Evolutionary conservation across 2,113 vertebrate genomes (phyloP).

Genomic region (Holacanthus passer): DNA sequence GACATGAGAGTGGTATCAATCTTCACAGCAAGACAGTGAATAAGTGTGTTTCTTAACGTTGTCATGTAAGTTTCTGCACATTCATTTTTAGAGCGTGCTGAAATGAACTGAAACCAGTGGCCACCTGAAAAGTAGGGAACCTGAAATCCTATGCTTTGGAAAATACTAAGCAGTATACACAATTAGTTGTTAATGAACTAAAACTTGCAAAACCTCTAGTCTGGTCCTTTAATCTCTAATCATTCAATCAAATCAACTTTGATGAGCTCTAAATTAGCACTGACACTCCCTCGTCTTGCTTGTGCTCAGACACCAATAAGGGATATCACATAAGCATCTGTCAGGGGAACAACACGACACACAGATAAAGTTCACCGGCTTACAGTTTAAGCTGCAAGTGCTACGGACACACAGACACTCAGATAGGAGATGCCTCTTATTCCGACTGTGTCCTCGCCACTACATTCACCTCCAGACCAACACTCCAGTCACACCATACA

Average conservation of each 20-base stretch:
- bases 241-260: background rate
- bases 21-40: background rate
- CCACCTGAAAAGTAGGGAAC: background rate
- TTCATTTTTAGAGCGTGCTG: background rate
- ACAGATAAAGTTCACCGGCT: conserved; percentile 30
- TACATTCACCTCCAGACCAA: conserved; percentile 53
- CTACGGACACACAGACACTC: conserved; percentile 28
- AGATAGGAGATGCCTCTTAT: conserved; percentile 3
- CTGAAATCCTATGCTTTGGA: background rate
- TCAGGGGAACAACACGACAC: conserved; percentile 14
- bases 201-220: conserved; percentile 21
- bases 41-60: background rate
- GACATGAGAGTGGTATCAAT: background rate
- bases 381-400: conserved; percentile 36
- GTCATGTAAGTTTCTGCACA: background rate
- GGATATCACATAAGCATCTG: conserved; percentile 1
- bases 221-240: background rate
- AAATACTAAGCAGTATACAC: background rate
- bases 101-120: background rate
- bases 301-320: conserved; percentile 44
- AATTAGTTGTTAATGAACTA: background rate
- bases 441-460: conserved; percentile 9
- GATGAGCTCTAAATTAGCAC: background rate
- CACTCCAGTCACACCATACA: conserved; percentile 24
- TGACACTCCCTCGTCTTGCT: conserved; percentile 16